Percentiles rank a stretch among this genome's conserved stretches.
Conservation (phyloP, 2,797 vertebrate genomes). For the Semotilus atromaculatus region DNA sequence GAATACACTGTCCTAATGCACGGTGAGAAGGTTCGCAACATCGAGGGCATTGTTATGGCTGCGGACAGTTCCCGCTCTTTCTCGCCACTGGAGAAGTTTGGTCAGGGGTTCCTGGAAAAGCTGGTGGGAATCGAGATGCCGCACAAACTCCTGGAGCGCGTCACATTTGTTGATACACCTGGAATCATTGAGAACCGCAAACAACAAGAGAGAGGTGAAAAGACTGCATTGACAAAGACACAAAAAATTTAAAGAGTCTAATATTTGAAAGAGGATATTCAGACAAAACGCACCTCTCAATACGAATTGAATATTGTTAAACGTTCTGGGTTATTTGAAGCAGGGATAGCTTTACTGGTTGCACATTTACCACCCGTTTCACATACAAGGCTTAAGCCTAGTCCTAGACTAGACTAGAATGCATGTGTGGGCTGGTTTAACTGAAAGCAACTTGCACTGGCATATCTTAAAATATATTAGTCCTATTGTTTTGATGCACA, state of each 20-base stretch:
- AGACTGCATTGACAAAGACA: background rate
- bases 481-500: too few species aligned
- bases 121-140: slow-evolving; percentile 97
- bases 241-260: background rate
- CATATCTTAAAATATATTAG: too few species aligned
- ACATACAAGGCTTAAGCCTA: too few species aligned
- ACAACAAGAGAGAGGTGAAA: slow-evolving; percentile 96
- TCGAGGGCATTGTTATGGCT: slow-evolving; percentile 98
- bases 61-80: slow-evolving; percentile 96
- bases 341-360: too few species aligned
- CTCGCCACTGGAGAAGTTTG: slow-evolving; percentile 96
- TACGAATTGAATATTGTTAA: background rate
- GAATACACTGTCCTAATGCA: slow-evolving; percentile 99
- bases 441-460: too few species aligned
- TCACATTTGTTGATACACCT: slow-evolving; percentile 95
- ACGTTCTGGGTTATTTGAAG: background rate
- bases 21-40: slow-evolving; percentile 93
- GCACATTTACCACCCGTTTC: too few species aligned
- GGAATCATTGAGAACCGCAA: slow-evolving; percentile 99
- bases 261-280: background rate
- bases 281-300: background rate
- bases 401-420: too few species aligned
- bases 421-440: too few species aligned
- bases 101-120: slow-evolving; percentile 98
- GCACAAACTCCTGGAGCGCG: slow-evolving; percentile 95